Percentiles rank a stretch among this genome's conserved stretches.
Evolutionary conservation across 2,797 vertebrate species (phyloP).

Genomic region (Scyliorhinus canicula): DNA sequence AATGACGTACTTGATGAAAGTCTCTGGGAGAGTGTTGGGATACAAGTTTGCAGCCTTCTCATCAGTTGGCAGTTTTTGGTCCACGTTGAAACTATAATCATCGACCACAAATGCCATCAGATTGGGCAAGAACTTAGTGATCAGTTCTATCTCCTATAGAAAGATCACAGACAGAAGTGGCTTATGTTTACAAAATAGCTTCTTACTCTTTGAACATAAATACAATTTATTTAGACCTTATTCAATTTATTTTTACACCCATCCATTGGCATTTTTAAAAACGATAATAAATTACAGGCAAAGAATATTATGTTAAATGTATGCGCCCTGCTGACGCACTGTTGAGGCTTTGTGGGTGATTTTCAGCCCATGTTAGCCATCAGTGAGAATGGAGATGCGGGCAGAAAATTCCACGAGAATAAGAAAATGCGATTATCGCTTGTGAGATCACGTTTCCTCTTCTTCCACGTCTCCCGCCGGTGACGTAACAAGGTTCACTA

Average conservation of each 20-base stretch:
- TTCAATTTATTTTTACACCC: not conserved
- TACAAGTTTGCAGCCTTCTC: slow-evolving; percentile 76
- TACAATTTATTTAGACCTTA: not conserved
- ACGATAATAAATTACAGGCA: not conserved
- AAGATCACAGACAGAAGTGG: not conserved
- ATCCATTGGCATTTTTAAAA: not conserved
- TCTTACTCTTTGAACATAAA: not conserved
- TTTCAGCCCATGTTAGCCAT: too few relatives aligned
- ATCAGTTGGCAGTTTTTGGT: slow-evolving; percentile 85
- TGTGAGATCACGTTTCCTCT: too few relatives aligned
- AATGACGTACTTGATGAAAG: slow-evolving; percentile 73
- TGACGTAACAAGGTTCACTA: too few relatives aligned
- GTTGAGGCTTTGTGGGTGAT: not conserved
- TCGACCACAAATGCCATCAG: slow-evolving; percentile 95
- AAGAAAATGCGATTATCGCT: too few relatives aligned
- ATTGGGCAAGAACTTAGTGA: slow-evolving; percentile 85
- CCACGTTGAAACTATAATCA: slow-evolving; percentile 82
- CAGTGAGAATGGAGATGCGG: too few relatives aligned
- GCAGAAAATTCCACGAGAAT: too few relatives aligned
- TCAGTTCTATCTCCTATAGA: slow-evolving; percentile 78
- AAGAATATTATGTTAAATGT: not conserved
- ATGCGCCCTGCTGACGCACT: not conserved
- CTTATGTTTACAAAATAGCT: not conserved
- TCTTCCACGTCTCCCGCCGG: too few relatives aligned
- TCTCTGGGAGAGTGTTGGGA: slow-evolving; percentile 74